Evolutionary conservation across 2,888 invertebrate genomes (phyloP), one percentile per base, ranked within the genome.

Genomic region (Catocala nupta): DNA sequence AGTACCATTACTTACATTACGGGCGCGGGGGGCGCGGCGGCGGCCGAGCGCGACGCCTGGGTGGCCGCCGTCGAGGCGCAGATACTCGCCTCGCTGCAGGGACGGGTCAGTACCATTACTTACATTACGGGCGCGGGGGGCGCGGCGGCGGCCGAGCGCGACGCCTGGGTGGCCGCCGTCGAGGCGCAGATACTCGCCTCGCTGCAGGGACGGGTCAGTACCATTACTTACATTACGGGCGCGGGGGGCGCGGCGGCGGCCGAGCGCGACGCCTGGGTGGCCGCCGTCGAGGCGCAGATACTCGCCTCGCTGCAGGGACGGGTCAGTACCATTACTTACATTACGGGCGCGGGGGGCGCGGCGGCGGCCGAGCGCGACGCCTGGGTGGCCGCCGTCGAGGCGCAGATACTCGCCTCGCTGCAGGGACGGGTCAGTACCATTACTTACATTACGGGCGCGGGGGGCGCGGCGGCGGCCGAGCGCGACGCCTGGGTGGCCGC

Each of bases 401-500:
- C 98, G 88, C 99, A 99, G 93, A 99, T 99, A 81, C 96, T 99
- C 58, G 97, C 97, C 84, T 97, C 98, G 75, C 94, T 99, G 64
- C 99, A 99, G 90, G 96, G 97, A 72, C 96, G 96, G 83, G 97
- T 97, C 73, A 94, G 96, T 57, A 5, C n/a, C n/a, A n/a, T n/a
- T n/a, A n/a, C n/a, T n/a, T n/a, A n/a, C n/a, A n/a, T n/a, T n/a
- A n/a, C n/a, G n/a, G 25, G 25, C 25, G 25, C 25, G 25, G 25
- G 55, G 43, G 58, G 50, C 12, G 66, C 66, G 6, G 75, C 78
- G 0, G 95, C 96, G 0, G 98, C 98, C 85, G 99, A 90, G 85
- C 94, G 99, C 10, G 99, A 99, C 87, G 98, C 98, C 80, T 99
- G 99, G 99, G 98, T 99, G 11, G 95, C 97, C 36, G 97, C 98